Conservation (phyloP, 1,140 invertebrate genomes). For the Phymastichus coffea region DNA sequence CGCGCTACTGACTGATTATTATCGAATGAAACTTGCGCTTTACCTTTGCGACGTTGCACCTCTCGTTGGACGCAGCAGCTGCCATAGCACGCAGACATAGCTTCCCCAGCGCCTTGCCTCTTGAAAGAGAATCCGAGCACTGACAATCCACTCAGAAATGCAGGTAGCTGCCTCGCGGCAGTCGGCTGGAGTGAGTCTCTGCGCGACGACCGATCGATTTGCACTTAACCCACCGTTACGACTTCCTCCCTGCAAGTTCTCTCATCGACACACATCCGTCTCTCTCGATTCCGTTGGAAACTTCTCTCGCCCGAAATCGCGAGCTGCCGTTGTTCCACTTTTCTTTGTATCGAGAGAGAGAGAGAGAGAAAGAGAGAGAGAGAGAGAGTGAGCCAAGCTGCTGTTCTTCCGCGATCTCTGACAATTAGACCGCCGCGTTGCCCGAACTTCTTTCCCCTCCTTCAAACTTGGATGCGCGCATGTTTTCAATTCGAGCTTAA, state of each 20-base stretch:
- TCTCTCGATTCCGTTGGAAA: background rate
- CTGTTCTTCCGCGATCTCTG: no score
- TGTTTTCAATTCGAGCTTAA: no score
- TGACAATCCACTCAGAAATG: background rate
- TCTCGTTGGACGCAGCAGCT: slow-evolving; percentile 27
- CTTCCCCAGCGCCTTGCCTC: no score
- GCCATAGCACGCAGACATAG: slow-evolving; percentile 34
- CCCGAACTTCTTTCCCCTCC: no score
- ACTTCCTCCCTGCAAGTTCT: no score
- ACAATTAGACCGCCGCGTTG: no score
- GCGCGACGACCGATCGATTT: no score
- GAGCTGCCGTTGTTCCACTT: background rate
- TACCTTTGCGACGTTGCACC: slow-evolving; percentile 27
- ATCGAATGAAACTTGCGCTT: no score
- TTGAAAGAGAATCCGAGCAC: background rate
- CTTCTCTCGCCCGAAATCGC: slow-evolving; percentile 8
- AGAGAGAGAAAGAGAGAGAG: background rate
- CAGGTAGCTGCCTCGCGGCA: background rate
- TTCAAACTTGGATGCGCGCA: no score
- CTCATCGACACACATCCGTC: slow-evolving; percentile 7
- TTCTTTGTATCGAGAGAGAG: background rate
- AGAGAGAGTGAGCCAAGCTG: background rate
- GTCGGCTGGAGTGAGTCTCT: no score
- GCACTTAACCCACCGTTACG: no score
- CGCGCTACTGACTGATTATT: no score